Percentiles rank a stretch among this genome's conserved stretches.
Conservation (phyloP, 2,888 invertebrate genomes). For the Hirtodrosophila confusa region DNA sequence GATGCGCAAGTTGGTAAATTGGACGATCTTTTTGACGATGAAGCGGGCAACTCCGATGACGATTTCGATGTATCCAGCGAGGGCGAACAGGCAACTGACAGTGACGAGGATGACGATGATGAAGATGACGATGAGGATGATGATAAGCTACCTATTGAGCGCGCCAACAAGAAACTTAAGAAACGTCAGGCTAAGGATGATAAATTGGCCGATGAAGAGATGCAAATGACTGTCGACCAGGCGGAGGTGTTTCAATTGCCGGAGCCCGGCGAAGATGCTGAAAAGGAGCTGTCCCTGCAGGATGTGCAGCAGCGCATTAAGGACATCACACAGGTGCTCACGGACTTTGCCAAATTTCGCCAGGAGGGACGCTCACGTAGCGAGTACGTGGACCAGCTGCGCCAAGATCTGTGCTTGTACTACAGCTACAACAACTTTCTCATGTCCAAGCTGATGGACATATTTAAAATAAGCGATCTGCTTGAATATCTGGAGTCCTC, state of each 20-base stretch:
- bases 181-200: slow-evolving; percentile 89
- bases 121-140: slow-evolving; percentile 85
- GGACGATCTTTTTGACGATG: slow-evolving; percentile 76
- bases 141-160: slow-evolving; percentile 94
- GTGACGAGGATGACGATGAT: slow-evolving; percentile 75
- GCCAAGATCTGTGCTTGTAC: slow-evolving; percentile 94
- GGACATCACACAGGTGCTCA: slow-evolving; percentile 91
- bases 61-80: slow-evolving; percentile 84
- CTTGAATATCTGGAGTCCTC: slow-evolving; percentile 98
- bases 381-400: slow-evolving; percentile 92
- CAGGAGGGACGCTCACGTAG: slow-evolving; percentile 89
- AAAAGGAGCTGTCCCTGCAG: slow-evolving; percentile 90
- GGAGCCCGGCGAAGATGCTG: slow-evolving; percentile 89
- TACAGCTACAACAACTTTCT: slow-evolving; percentile 99
- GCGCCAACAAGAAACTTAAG: slow-evolving; percentile 90
- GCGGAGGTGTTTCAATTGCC: slow-evolving; percentile 93
- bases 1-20: slow-evolving; percentile 80
- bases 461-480: slow-evolving; percentile 94
- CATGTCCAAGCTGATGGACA: slow-evolving; percentile 95
- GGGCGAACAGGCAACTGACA: slow-evolving; percentile 82
- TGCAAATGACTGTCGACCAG: slow-evolving; percentile 91
- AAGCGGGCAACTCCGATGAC: slow-evolving; percentile 69
- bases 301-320: slow-evolving; percentile 95
- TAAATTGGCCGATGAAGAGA: slow-evolving; percentile 91
- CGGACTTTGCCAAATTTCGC: slow-evolving; percentile 90